Evolutionary conservation across 2,888 invertebrate species (phyloP), one percentile per base, ranked within the genome.

Genomic region (Kuschelorhynchus macadamiae): DNA sequence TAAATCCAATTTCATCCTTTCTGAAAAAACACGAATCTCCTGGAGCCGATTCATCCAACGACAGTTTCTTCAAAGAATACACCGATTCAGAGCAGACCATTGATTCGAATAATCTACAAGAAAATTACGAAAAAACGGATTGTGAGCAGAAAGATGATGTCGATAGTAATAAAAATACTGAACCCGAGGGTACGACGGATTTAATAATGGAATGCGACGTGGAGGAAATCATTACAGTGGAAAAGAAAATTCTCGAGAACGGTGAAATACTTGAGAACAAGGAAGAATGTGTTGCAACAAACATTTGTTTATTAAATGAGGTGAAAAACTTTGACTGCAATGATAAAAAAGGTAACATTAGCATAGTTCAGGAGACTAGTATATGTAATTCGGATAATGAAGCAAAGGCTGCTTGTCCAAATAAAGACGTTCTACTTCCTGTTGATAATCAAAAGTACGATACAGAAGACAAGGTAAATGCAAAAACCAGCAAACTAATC

Each of bases 51-150:
- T 11, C 50, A 2, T 65, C 61, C n/a, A 25, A 39, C n/a, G 42
- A 47, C 12, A 65, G 55, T n/a, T 50, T 20, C 25, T 56, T 65
- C 3, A 25, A 70, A 1, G 49, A 70, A 1, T 68, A 57, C 18
- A 55, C 52, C 7, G 69, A 70, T 20, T 70, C 69, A n/a, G 61
- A 65, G 11, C 69, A 70, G 36, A 70, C 65, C 1, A 56, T 70
- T 12, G 50, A 65, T 16, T 70, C 69, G 1, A n/a, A 18, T 14
- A 70, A 70, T 42, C 20, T 69, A 8, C 69, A 69, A 32, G 69
- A 64, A 32, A 60, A 59, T 9, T 69, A 44, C 20, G 62, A 67
- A 33, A 55, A 42, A 30, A 55, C 11, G 14, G 25, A 14, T n/a
- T n/a, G n/a, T n/a, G 9, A 30, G n/a, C 25, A 25, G n/a, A 44